Conservation (phyloP, 2,113 vertebrate genomes). For the Calidris pygmaea region DNA sequence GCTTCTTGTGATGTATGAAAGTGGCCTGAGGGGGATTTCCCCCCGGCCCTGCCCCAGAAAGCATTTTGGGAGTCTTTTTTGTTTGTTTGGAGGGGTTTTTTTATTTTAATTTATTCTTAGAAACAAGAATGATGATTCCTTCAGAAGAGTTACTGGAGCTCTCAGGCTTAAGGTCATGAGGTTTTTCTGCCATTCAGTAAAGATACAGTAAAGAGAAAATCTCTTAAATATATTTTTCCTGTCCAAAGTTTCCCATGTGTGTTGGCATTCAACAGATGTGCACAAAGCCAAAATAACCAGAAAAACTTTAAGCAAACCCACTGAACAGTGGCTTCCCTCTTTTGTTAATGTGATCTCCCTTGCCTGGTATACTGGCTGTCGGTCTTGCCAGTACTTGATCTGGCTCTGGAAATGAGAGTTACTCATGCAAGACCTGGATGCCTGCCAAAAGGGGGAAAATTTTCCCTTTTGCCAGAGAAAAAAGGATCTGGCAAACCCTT, state of each 20-base stretch:
- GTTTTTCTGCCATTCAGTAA: not conserved
- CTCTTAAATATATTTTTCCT: not conserved
- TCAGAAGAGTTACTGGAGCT: not conserved
- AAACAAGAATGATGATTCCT: not conserved
- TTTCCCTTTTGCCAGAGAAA: not conserved
- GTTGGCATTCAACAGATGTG: not conserved
- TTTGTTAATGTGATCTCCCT: not conserved
- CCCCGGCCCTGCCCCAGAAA: accelerated
- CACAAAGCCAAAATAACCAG: not conserved
- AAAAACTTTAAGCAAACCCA: not conserved
- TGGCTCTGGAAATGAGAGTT: not conserved
- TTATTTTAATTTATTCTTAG: not conserved
- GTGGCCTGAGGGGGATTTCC: not conserved
- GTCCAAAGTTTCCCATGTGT: not conserved
- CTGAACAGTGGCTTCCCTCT: not conserved
- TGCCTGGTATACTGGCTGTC: not conserved
- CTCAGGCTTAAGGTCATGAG: not conserved
- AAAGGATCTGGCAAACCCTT: not conserved
- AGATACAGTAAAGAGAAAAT: not conserved
- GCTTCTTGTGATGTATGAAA: not conserved
- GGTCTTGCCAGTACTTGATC: not conserved
- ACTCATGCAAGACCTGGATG: not conserved
- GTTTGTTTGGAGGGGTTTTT: not conserved
- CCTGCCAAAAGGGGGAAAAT: not conserved
- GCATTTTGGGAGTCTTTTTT: not conserved